Conservation (phyloP, 2,113 vertebrate species). For the Sphyrna mokarran region DNA sequence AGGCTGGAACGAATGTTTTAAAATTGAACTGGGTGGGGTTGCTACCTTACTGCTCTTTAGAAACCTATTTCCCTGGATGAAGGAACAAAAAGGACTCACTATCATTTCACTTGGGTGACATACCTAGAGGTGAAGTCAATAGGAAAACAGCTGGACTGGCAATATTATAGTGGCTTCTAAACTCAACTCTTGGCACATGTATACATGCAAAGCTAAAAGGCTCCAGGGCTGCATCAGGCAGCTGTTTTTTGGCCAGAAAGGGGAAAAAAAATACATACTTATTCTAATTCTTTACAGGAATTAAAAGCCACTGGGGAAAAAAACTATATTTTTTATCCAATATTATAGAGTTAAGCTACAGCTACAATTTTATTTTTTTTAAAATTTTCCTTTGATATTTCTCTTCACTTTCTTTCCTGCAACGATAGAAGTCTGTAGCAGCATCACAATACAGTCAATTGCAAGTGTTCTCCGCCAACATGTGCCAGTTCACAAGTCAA, state of each 20-base stretch:
- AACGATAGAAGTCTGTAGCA: constrained; percentile 71
- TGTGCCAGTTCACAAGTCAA: constrained; percentile 47
- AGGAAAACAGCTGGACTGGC: constrained; percentile 12
- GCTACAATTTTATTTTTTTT: constrained; percentile 51
- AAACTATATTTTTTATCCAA: constrained; percentile 50
- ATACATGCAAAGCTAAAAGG: constrained; percentile 85
- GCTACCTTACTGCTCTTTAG: constrained; percentile 21
- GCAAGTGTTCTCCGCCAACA: constrained; percentile 55
- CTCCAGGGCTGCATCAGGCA: constrained; percentile 52
- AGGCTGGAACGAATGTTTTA: not conserved
- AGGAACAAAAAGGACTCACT: not conserved
- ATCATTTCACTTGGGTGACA: not conserved
- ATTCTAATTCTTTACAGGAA: constrained; percentile 55
- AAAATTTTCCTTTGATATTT: constrained; percentile 54
- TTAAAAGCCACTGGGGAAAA: constrained; percentile 58
- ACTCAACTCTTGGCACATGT: constrained; percentile 71
- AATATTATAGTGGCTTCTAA: constrained; percentile 34
- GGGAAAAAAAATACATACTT: constrained; percentile 51
- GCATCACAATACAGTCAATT: constrained; percentile 63
- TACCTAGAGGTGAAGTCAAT: not conserved
- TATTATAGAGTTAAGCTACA: constrained; percentile 61
- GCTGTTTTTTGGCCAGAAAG: constrained; percentile 57
- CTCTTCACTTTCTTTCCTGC: constrained; percentile 59
- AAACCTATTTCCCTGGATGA: not conserved
- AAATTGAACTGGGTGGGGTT: not conserved